Evolutionary conservation across 2,888 invertebrate genomes (phyloP).

Genomic region (Hemistola chrysoprasaria): DNA sequence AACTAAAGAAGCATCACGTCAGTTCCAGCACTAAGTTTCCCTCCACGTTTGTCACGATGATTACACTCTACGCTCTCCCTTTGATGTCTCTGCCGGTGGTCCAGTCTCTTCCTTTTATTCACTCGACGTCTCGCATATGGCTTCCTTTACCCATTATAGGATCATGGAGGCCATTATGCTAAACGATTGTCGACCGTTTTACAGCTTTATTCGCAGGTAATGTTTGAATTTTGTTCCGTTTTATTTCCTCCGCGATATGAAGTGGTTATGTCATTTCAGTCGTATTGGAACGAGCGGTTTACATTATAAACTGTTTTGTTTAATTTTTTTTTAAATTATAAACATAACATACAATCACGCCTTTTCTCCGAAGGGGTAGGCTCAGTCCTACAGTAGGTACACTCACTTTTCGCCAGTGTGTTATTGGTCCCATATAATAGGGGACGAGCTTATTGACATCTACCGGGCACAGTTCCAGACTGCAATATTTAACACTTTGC

Average conservation of each 20-base stretch:
- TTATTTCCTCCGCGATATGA: conserved; percentile 6
- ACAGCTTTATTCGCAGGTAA: conserved; percentile 35
- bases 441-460: too few species aligned
- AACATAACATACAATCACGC: too few species aligned
- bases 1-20: too few species aligned
- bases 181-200: conserved; percentile 48
- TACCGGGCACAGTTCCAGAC: too few species aligned
- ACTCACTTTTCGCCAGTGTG: too few species aligned
- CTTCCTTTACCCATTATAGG: conserved; percentile 65
- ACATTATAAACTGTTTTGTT: too few species aligned
- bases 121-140: conserved; percentile 49
- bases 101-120: conserved; percentile 64
- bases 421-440: too few species aligned
- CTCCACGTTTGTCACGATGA: conserved; percentile 61
- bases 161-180: conserved; percentile 53
- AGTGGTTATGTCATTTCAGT: not conserved
- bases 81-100: conserved; percentile 76
- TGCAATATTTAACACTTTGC: too few species aligned
- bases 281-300: too few species aligned
- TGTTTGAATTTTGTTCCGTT: conserved; percentile 30
- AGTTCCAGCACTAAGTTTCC: conserved; percentile 48
- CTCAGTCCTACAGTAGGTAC: too few species aligned
- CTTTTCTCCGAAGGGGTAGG: too few species aligned
- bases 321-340: too few species aligned
- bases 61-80: conserved; percentile 57